Conservation (phyloP, 2,888 invertebrate species). For the Molanna angustata region DNA sequence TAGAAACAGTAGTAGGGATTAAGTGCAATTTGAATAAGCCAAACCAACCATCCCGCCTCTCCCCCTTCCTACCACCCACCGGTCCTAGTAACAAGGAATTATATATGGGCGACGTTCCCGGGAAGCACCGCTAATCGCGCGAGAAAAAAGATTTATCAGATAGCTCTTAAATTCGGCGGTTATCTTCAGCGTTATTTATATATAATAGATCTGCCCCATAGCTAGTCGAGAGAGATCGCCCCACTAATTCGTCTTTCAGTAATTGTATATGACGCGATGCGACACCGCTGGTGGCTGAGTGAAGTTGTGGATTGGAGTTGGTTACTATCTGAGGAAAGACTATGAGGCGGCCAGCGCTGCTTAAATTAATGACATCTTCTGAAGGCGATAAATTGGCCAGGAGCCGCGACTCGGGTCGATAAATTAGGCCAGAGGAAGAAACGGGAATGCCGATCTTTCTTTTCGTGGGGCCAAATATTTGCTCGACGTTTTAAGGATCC, state of each 20-base stretch:
- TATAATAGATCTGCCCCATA: too few species aligned
- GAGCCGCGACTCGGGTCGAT: constrained; percentile 26
- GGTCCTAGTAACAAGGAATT: constrained; percentile 10
- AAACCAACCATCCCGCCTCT: too few species aligned
- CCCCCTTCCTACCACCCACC: too few species aligned
- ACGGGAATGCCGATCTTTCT: too few species aligned
- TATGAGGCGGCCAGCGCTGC: constrained; percentile 14
- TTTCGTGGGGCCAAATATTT: too few species aligned
- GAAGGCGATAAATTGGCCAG: constrained; percentile 30
- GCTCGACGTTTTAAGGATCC: too few species aligned
- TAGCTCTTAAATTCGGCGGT: background rate
- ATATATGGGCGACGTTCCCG: constrained; percentile 7
- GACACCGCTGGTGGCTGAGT: too few species aligned
- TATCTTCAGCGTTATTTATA: background rate
- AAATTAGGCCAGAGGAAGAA: constrained; percentile 18
- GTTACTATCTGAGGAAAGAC: constrained; percentile 25
- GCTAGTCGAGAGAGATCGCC: too few species aligned
- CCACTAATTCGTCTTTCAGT: too few species aligned
- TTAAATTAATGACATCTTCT: constrained; percentile 32
- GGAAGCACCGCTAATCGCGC: constrained; percentile 3
- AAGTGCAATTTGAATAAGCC: constrained; percentile 33
- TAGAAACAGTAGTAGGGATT: constrained; percentile 33
- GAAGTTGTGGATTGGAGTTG: too few species aligned
- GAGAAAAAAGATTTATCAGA: constrained; percentile 7
- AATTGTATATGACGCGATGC: too few species aligned